Evolutionary conservation across 2,888 invertebrate species (phyloP).

Genomic region (Clistopyga incitator): DNA sequence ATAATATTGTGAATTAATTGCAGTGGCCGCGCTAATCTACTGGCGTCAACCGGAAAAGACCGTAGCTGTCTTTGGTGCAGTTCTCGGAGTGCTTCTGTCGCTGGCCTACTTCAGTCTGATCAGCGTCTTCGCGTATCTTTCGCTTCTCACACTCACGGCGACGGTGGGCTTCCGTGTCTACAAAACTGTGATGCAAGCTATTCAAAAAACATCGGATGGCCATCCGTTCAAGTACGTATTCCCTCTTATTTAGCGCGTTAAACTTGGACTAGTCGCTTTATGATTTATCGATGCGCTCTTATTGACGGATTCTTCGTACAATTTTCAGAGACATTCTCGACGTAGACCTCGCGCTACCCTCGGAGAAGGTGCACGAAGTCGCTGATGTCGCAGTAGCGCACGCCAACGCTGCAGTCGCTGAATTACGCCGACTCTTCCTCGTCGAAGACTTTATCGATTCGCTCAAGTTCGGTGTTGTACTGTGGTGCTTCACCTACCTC

Average conservation of each 20-base stretch:
- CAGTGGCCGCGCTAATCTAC: constrained; percentile 98
- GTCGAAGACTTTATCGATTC: constrained; percentile 99
- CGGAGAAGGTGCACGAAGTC: constrained; percentile 95
- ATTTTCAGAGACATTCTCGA: constrained; percentile 92
- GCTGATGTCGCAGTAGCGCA: constrained; percentile 95
- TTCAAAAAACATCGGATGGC: constrained; percentile 98
- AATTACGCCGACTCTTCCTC: constrained; percentile 96
- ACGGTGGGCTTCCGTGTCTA: constrained; percentile 98
- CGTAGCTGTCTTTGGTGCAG: constrained; percentile 96
- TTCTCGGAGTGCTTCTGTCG: constrained; percentile 95
- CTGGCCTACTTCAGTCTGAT: constrained; percentile 98
- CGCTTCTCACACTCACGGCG: constrained; percentile 93
- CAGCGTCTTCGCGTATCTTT: constrained; percentile 96
- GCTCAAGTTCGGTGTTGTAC: constrained; percentile 96
- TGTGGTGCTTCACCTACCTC: constrained; percentile 98
- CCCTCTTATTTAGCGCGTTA: background rate
- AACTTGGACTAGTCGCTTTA: no score
- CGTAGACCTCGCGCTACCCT: constrained; percentile 93
- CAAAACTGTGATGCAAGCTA: constrained; percentile 97
- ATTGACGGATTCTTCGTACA: constrained; percentile 27
- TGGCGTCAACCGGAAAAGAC: constrained; percentile 98
- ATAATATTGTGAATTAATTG: constrained; percentile 79
- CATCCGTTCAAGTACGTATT: constrained; percentile 97
- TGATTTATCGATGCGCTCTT: background rate
- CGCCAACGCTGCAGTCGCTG: constrained; percentile 91